These are phyloP conservation scores for Lepisosteus oculatus DNA, from an alignment of 2,113 vertebrate species.

Conservation along the genomic window DNA sequence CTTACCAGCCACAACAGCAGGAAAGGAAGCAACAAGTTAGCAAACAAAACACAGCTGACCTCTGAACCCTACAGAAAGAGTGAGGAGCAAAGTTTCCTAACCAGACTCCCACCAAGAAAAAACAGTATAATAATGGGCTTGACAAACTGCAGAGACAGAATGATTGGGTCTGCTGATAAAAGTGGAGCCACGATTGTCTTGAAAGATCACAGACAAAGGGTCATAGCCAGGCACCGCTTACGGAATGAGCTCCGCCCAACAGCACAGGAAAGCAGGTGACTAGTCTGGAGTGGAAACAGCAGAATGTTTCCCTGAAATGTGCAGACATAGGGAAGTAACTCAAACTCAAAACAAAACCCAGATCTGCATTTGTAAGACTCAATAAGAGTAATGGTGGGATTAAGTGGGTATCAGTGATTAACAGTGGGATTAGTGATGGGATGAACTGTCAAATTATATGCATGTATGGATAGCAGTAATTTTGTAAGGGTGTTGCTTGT, in stretches of 20 bases:
- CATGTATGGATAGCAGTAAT: too few relatives aligned
- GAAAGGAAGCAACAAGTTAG: neutral
- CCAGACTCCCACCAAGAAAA: conserved; percentile 8
- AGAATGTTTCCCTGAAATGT: neutral
- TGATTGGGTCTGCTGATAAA: conserved; percentile 53
- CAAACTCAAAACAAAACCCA: too few relatives aligned
- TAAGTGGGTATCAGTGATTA: too few relatives aligned
- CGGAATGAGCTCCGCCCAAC: neutral
- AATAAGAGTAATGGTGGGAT: too few relatives aligned
- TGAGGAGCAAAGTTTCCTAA: neutral
- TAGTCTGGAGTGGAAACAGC: neutral
- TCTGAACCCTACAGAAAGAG: conserved; percentile 26
- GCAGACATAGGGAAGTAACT: too few relatives aligned
- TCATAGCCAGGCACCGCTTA: conserved; percentile 18
- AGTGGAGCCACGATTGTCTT: conserved; percentile 55
- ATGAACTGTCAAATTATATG: too few relatives aligned
- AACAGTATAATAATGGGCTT: conserved; percentile 32
- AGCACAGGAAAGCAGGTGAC: neutral
- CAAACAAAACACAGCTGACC: conserved; percentile 30
- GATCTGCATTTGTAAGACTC: too few relatives aligned
- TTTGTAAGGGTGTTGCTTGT: too few relatives aligned
- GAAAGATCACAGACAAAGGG: conserved; percentile 28
- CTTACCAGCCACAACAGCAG: neutral
- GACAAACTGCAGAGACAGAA: conserved; percentile 46
- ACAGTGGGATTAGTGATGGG: too few relatives aligned